These are phyloP conservation scores for Petrocephalus schoutedeni DNA, from an alignment of 2,797 vertebrate species.

Conservation along the genomic window DNA sequence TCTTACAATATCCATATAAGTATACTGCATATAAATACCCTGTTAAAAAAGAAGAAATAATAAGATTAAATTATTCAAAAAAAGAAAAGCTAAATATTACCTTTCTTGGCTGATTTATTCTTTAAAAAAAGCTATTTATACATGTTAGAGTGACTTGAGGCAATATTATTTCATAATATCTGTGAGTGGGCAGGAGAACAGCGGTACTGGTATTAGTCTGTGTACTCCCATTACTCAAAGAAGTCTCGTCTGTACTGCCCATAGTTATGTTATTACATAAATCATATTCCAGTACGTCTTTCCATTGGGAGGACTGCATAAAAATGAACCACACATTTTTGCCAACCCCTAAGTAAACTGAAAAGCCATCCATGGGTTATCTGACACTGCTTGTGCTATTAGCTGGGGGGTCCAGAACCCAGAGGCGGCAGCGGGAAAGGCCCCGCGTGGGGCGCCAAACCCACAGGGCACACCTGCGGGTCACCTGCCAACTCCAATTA, in stretches of 20 bases:
- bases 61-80: neutral
- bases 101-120: neutral
- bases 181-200: constrained; percentile 30
- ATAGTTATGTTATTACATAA: neutral
- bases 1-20: neutral
- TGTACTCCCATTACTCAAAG: neutral
- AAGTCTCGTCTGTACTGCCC: neutral
- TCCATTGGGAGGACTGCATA: neutral
- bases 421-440: neutral
- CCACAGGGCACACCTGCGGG: neutral
- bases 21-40: neutral
- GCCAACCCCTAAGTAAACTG: neutral
- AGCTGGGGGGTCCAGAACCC: neutral
- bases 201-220: constrained; percentile 9
- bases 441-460: neutral
- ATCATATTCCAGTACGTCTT: neutral
- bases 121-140: neutral
- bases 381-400: neutral
- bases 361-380: neutral
- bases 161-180: constrained; percentile 26
- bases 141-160: neutral
- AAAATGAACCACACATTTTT: neutral
- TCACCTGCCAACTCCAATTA: neutral
- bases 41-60: neutral
- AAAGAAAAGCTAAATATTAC: neutral